Conservation (phyloP, 2,797 vertebrate species). For the Sebastes minor region DNA sequence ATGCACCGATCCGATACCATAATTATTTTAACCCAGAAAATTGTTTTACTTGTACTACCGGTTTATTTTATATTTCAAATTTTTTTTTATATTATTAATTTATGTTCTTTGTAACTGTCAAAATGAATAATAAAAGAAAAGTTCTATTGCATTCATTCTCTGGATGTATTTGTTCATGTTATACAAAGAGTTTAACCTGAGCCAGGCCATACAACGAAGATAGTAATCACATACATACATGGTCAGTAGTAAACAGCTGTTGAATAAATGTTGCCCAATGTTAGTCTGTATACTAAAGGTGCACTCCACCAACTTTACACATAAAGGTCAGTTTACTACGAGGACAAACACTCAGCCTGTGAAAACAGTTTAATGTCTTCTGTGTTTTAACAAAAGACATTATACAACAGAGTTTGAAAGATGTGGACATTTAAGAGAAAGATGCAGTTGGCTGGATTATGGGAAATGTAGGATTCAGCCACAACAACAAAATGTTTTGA, state of each 20-base stretch:
- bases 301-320: background rate
- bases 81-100: too few species aligned
- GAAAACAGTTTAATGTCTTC: background rate
- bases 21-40: too few species aligned
- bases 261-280: background rate
- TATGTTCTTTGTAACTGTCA: too few species aligned
- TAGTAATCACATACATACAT: too few species aligned
- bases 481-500: background rate
- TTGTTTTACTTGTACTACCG: too few species aligned
- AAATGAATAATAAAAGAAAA: too few species aligned
- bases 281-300: background rate
- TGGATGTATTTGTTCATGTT: too few species aligned
- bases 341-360: background rate
- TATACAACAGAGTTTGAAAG: background rate
- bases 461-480: background rate
- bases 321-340: background rate
- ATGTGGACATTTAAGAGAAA: background rate
- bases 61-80: too few species aligned
- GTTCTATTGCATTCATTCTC: too few species aligned
- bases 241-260: too few species aligned
- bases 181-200: too few species aligned
- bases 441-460: background rate
- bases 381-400: background rate
- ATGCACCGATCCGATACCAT: accelerated
- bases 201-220: too few species aligned